phyloP scores from a whole-genome alignment of 37 sponge, comb jelly and placozoan genomes.

The Haliclona indistincta region DNA sequence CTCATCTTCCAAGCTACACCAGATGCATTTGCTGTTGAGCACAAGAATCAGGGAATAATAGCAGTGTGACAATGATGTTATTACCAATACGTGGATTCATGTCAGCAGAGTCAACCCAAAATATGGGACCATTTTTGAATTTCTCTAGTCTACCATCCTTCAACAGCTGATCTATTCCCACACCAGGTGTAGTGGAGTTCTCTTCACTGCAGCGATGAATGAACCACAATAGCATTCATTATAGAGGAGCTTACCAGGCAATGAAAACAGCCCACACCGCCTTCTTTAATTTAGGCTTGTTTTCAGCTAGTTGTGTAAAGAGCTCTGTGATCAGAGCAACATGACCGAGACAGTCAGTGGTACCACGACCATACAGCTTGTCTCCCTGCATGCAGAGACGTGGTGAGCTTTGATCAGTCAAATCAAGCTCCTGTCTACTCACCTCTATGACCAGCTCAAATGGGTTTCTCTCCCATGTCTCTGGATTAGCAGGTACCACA shows the following conservation, averaged over 20 bases:
- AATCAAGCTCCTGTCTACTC: neutral
- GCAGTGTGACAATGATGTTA: neutral
- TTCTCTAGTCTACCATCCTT: conserved; percentile 63
- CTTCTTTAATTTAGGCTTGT: conserved; percentile 58
- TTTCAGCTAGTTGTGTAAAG: conserved; percentile 74
- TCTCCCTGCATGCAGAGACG: conserved; percentile 45
- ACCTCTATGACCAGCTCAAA: conserved; percentile 65
- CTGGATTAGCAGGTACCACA: conserved; percentile 84
- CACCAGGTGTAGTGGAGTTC: conserved; percentile 54
- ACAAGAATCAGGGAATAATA: neutral
- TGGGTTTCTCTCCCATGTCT: conserved; percentile 79
- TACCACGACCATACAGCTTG: conserved; percentile 80
- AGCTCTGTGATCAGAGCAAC: conserved; percentile 81
- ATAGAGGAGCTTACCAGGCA: conserved; percentile 30
- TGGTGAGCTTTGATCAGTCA: neutral
- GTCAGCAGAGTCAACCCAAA: conserved; percentile 83
- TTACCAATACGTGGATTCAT: conserved; percentile 68
- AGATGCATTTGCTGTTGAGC: conserved; percentile 47
- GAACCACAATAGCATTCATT: neutral
- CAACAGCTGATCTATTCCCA: conserved; percentile 76
- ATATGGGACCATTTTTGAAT: conserved; percentile 65
- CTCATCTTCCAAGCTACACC: conserved; percentile 67
- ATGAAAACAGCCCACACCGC: conserved; percentile 75
- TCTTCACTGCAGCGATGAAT: conserved; percentile 51
- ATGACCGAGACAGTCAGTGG: conserved; percentile 83